These are phyloP conservation scores for Melanchra persicariae DNA, from an alignment of 2,888 invertebrate species.

Conservation along the genomic window DNA sequence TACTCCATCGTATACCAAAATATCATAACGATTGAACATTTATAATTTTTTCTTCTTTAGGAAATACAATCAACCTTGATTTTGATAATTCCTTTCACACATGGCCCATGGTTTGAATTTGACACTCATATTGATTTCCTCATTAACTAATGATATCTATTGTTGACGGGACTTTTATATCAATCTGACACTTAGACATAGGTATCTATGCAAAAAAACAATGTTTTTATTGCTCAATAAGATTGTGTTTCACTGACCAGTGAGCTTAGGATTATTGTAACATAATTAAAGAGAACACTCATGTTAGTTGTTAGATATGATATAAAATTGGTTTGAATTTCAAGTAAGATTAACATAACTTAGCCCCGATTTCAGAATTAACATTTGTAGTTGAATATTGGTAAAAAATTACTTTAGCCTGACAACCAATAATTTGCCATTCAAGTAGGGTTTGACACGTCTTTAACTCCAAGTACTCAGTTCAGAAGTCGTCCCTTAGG, in stretches of 20 bases:
- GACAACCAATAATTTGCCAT: too few species aligned
- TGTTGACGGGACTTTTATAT: conserved; percentile 1
- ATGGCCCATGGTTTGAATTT: conserved; percentile 18
- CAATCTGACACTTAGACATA: background rate
- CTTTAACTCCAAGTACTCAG: too few species aligned
- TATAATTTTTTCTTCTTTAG: too few species aligned
- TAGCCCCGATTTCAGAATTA: too few species aligned
- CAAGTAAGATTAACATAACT: background rate
- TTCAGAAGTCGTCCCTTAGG: background rate
- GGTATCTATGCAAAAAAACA: conserved; percentile 26
- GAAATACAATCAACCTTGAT: conserved; percentile 1
- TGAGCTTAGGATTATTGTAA: conserved; percentile 15
- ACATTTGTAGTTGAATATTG: too few species aligned
- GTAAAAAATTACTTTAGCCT: too few species aligned
- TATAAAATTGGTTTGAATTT: background rate
- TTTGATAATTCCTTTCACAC: background rate
- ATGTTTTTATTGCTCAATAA: conserved; percentile 42
- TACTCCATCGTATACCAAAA: too few species aligned
- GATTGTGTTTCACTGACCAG: conserved; percentile 28
- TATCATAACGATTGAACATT: too few species aligned
- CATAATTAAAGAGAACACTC: conserved; percentile 25
- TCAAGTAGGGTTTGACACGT: too few species aligned
- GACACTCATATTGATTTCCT: conserved; percentile 7
- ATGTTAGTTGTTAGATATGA: background rate
- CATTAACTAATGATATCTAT: background rate